These are phyloP conservation scores for Nemapogon koenigi DNA, from an alignment of 2,888 invertebrate species.

Conservation along the genomic window DNA sequence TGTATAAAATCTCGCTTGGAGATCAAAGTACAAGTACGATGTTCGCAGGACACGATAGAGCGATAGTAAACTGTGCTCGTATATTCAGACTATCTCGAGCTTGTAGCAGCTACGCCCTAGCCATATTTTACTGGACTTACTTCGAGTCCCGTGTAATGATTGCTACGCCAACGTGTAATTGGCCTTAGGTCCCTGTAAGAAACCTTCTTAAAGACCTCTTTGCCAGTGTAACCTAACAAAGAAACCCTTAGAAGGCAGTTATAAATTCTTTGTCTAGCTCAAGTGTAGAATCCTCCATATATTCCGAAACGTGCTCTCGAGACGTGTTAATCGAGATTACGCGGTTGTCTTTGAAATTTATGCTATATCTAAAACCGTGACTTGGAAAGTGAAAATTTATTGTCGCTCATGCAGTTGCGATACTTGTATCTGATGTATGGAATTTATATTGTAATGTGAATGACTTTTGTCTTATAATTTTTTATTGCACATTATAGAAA, in stretches of 20 bases:
- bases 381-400: too few relatives aligned
- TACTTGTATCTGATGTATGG: too few relatives aligned
- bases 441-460: too few relatives aligned
- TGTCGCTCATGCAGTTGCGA: too few relatives aligned
- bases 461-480: too few relatives aligned
- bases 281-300: constrained; percentile 7
- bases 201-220: constrained; percentile 29
- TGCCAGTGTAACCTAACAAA: constrained; percentile 19
- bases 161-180: constrained; percentile 42
- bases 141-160: constrained; percentile 41
- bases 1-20: too few relatives aligned
- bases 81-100: constrained; percentile 42
- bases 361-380: too few relatives aligned
- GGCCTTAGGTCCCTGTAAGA: constrained; percentile 30
- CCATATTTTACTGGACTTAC: constrained; percentile 32
- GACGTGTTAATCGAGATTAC: constrained; percentile 9
- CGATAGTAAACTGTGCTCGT: constrained; percentile 45
- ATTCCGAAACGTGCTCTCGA: constrained; percentile 5
- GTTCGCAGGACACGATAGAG: constrained; percentile 33
- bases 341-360: constrained; percentile 8
- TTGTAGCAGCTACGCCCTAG: constrained; percentile 23
- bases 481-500: too few relatives aligned
- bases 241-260: constrained; percentile 1
- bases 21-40: too few relatives aligned
- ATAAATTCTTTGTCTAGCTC: constrained; percentile 8